Percentiles rank a stretch among this genome's conserved stretches.
These are phyloP conservation scores for Manduca sexta DNA, from an alignment of 1,140 invertebrate species.

Conservation along the genomic window DNA sequence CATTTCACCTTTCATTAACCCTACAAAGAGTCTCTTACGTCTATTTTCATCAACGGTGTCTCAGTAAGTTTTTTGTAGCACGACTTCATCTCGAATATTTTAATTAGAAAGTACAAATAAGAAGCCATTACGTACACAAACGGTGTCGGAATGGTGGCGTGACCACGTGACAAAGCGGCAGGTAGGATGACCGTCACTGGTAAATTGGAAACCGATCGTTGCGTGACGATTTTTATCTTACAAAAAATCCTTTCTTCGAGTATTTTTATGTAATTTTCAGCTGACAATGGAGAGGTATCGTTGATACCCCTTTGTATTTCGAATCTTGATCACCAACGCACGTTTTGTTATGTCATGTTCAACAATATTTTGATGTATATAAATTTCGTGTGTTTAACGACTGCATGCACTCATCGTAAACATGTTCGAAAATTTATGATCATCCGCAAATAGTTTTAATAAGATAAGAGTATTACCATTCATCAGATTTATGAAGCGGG, in stretches of 20 bases:
- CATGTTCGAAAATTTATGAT: too few species aligned
- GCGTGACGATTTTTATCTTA: conserved; percentile 56
- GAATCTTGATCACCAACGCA: neutral
- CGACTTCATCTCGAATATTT: conserved; percentile 43
- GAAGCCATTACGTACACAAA: conserved; percentile 47
- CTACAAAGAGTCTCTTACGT: conserved; percentile 22
- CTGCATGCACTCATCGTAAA: too few species aligned
- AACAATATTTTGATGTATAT: too few species aligned
- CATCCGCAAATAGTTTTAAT: too few species aligned
- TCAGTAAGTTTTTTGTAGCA: conserved; percentile 30
- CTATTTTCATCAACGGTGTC: conserved; percentile 37
- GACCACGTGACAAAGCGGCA: conserved; percentile 57
- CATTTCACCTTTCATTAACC: conserved; percentile 2
- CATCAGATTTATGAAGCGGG: neutral
- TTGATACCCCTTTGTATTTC: conserved; percentile 4
- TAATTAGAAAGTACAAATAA: conserved; percentile 67
- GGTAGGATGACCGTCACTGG: conserved; percentile 36
- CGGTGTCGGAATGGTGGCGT: conserved; percentile 32
- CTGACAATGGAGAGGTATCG: conserved; percentile 45
- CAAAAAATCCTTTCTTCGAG: conserved; percentile 52
- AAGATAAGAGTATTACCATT: too few species aligned
- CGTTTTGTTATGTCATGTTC: too few species aligned
- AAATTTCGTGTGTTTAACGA: too few species aligned
- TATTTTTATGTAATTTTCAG: conserved; percentile 52
- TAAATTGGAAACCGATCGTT: conserved; percentile 66